Conservation (phyloP, 37 sponge, comb jelly and placozoan genomes). For the Diacarnus erythraeanus region DNA sequence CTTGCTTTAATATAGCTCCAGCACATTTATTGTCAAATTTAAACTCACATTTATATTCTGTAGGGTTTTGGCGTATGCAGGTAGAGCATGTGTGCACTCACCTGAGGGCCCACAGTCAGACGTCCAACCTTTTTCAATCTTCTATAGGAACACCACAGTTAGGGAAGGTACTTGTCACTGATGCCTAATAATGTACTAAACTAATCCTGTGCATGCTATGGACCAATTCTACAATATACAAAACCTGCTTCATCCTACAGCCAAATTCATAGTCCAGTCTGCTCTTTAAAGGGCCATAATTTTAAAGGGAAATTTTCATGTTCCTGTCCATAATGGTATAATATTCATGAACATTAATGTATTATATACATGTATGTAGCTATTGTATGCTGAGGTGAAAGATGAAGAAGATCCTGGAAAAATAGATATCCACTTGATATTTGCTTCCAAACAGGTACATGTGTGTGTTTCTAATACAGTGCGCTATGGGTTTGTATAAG, state of each 20-base stretch:
- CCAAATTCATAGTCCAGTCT: too few species aligned
- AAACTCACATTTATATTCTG: not conserved
- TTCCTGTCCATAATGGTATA: too few species aligned
- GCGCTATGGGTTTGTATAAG: too few species aligned
- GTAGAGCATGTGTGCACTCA: constrained; percentile 76
- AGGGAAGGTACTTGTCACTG: constrained; percentile 69
- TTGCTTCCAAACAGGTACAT: constrained; percentile 7
- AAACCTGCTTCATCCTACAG: too few species aligned
- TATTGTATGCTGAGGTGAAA: constrained; percentile 6
- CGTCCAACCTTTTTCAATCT: constrained; percentile 51
- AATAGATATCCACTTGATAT: constrained; percentile 10
- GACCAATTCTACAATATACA: too few species aligned
- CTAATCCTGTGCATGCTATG: too few species aligned
- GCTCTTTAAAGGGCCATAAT: too few species aligned
- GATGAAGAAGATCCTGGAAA: constrained; percentile 12
- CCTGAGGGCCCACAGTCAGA: constrained; percentile 50
- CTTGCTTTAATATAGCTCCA: not conserved
- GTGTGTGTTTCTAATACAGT: too few species aligned
- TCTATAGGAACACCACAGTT: constrained; percentile 57
- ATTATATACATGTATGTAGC: constrained; percentile 7
- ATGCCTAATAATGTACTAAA: too few species aligned
- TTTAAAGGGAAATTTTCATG: too few species aligned
- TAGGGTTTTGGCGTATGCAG: constrained; percentile 85
- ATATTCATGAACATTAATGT: too few species aligned
- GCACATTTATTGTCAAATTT: not conserved